Conservation (phyloP, 2,113 vertebrate genomes). For the Stigmatopora nigra region DNA sequence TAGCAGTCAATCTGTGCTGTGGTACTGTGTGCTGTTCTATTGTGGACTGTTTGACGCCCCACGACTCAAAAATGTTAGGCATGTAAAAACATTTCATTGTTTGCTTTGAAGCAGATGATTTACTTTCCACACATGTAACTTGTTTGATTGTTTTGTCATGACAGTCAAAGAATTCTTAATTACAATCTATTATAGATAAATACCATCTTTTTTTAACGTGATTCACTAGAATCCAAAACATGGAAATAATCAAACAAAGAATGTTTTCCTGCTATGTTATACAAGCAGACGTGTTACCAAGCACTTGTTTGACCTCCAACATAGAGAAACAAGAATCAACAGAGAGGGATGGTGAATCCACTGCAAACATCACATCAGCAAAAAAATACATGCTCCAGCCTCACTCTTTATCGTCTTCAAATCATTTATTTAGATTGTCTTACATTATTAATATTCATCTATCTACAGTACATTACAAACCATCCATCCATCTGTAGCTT, state of each 20-base stretch:
- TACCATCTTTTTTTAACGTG: slow-evolving; percentile 22
- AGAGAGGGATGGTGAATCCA: slow-evolving; percentile 63
- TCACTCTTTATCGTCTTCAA: slow-evolving; percentile 29
- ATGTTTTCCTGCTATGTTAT: slow-evolving; percentile 9
- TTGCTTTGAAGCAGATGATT: not conserved
- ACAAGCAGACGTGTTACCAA: slow-evolving; percentile 67
- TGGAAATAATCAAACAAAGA: slow-evolving; percentile 7
- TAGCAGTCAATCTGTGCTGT: not conserved
- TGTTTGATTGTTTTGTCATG: not conserved
- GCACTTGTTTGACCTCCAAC: slow-evolving; percentile 58
- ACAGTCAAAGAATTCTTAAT: not conserved
- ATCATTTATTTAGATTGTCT: slow-evolving; percentile 55
- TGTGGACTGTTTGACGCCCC: too few species aligned
- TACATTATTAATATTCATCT: slow-evolving; percentile 39
- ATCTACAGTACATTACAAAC: slow-evolving; percentile 5
- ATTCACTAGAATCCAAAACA: slow-evolving; percentile 21
- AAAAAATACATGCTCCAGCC: slow-evolving; percentile 45
- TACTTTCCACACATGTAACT: not conserved
- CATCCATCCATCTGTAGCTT: slow-evolving; percentile 5
- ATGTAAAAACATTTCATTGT: not conserved
- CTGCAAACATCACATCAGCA: slow-evolving; percentile 58
- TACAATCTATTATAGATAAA: not conserved
- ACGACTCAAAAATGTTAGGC: not conserved
- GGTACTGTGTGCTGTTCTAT: not conserved
- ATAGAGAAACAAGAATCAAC: slow-evolving; percentile 65